These are phyloP conservation scores for Tipula confusa DNA, from an alignment of 2,888 invertebrate genomes.

Conservation along the genomic window DNA sequence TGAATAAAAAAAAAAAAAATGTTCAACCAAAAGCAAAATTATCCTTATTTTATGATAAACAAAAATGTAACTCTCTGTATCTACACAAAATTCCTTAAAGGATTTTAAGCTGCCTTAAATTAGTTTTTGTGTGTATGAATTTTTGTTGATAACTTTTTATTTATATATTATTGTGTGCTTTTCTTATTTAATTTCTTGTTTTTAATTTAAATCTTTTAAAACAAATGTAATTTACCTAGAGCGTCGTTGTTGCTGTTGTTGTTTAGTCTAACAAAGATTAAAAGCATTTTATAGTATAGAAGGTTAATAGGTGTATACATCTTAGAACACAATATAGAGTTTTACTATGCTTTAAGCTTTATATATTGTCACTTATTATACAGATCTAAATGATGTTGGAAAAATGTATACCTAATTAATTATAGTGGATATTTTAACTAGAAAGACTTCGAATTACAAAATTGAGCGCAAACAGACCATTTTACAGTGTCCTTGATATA, in stretches of 20 bases:
- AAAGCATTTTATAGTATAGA: too few species aligned
- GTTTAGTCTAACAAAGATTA: too few species aligned
- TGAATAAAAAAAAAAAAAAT: background rate
- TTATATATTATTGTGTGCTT: background rate
- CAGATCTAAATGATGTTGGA: too few species aligned
- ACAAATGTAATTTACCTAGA: background rate
- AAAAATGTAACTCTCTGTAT: background rate
- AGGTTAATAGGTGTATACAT: too few species aligned
- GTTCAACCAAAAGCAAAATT: background rate
- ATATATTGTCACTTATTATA: too few species aligned
- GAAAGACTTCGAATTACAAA: too few species aligned
- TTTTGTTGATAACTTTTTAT: constrained; percentile 5
- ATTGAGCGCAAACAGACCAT: too few species aligned
- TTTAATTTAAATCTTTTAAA: background rate
- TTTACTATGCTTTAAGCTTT: too few species aligned
- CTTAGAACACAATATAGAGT: too few species aligned
- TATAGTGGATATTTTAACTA: too few species aligned
- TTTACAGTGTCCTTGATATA: too few species aligned
- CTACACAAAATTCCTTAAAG: background rate
- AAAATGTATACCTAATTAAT: too few species aligned
- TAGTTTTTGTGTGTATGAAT: background rate
- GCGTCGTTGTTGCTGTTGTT: background rate
- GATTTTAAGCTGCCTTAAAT: background rate
- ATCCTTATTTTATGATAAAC: background rate
- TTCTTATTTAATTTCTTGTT: background rate